Base-by-base conservation (phyloP, 2,797 vertebrate genomes). In the Micromesistius poutassou region DNA sequence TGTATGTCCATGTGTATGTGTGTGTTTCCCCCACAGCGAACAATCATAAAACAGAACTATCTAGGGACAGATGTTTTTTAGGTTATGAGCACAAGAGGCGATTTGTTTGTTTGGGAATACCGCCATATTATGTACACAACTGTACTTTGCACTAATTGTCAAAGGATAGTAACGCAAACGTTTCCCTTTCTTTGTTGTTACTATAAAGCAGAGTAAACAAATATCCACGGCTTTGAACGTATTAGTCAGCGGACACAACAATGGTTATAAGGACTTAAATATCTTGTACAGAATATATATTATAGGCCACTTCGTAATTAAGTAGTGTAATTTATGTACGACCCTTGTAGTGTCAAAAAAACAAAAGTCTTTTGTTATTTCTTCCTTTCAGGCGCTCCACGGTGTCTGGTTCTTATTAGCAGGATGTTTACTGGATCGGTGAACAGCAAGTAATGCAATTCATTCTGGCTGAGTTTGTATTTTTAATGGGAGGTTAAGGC, bases 71-170 rank as follows among this genome's bases (percentile, higher is more conserved):
- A 81, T 89, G 89, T 83, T 86, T 80, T 9, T 77, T 31, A 71
- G 78, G 83, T 83, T 87, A 81, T 87, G 79, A 85, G 80, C 85
- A 80, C 89, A 87, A 86, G 78, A 78, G 86, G 87, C 85, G 81
- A 76, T 86, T 85, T 87, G 74, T 86, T 85, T 87, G 73, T 86
- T 70, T 75, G 79, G 74, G 78, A 77, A 79, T 81, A 82, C 77
- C 68, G 76, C 84, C 80, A 86, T 84, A 80, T 85, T 84, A 80
- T 85, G 84, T 90, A 89, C 91, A 83, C 87, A 86, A 78, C 83
- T 89, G 87, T 82, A 82, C 83, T 74, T 22, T 74, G 82, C 80
- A 88, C 76, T 80, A 85, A 89, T 86, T 87, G 86, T 82, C 79
- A 79, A 86, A 62, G 19, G 79, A 82, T 12, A 40, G 76, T 31